A percentile compares a stretch with the other conserved stretches of the same genome.
Evolutionary conservation across 2,888 invertebrate genomes (phyloP).

Genomic region (Coleophora deauratella): DNA sequence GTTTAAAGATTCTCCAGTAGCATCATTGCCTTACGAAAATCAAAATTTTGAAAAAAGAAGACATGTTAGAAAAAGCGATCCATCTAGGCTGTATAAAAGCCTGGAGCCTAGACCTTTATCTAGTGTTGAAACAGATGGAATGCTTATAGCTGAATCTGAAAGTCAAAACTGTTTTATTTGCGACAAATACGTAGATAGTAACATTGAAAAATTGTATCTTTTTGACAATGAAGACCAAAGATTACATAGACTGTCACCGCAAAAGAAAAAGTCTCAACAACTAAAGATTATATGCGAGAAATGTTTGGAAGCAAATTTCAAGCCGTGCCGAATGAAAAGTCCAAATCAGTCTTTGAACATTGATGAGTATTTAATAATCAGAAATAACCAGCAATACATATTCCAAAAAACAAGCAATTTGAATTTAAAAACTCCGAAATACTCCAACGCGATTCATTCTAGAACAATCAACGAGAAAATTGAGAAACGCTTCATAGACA

Average conservation of each 20-base stretch:
- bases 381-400: conserved; percentile 63
- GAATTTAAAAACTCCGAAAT: conserved; percentile 12
- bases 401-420: conserved; percentile 43
- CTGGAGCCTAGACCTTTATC: conserved; percentile 32
- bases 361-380: conserved; percentile 58
- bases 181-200: conserved; percentile 41
- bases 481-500: conserved; percentile 15
- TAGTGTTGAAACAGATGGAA: conserved; percentile 38
- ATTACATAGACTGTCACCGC: conserved; percentile 48
- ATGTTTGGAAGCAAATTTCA: conserved; percentile 52
- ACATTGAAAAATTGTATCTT: conserved; percentile 48
- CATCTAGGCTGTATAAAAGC: conserved; percentile 45
- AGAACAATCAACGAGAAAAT: conserved; percentile 13
- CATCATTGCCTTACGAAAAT: conserved; percentile 44
- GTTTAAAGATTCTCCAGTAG: conserved; percentile 63
- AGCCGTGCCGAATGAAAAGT: conserved; percentile 45
- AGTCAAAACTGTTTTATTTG: conserved; percentile 58
- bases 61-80: conserved; percentile 59
- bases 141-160: conserved; percentile 37
- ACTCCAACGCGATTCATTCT: conserved; percentile 7
- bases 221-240: conserved; percentile 65
- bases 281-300: conserved; percentile 55
- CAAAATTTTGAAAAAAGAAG: conserved; percentile 41
- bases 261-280: conserved; percentile 45
- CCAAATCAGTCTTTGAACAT: conserved; percentile 48